Evolutionary conservation across 2,888 invertebrate species (phyloP).

Genomic region (Caenorhabditis angaria): DNA sequence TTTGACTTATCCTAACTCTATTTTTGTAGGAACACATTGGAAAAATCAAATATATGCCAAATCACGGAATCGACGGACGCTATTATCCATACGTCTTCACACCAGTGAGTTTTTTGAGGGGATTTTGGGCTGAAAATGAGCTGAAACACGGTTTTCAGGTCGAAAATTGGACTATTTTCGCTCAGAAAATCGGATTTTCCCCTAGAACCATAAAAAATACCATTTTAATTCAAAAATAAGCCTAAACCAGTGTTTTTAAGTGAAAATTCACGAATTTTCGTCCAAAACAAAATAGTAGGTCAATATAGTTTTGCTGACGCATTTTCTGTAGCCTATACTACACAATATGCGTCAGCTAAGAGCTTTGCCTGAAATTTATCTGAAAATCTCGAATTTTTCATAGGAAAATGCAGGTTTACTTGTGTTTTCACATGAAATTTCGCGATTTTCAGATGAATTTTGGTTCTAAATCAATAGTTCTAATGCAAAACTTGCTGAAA

Average conservation of each 20-base stretch:
- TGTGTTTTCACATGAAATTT: no score
- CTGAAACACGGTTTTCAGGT: not conserved
- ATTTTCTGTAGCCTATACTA: no score
- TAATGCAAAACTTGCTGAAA: slow-evolving; percentile 1
- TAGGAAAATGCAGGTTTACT: no score
- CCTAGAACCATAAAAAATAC: no score
- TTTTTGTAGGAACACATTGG: slow-evolving; percentile 86
- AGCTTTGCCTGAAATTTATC: no score
- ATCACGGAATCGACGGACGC: slow-evolving; percentile 78
- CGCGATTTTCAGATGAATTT: not conserved
- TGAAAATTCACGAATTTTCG: no score
- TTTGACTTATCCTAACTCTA: not conserved
- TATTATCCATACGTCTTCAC: slow-evolving; percentile 74
- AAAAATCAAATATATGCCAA: slow-evolving; percentile 81
- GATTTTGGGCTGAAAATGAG: not conserved
- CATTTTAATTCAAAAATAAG: no score
- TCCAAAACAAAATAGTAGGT: no score
- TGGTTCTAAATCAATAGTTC: not conserved
- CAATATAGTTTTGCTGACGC: no score
- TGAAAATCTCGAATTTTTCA: no score
- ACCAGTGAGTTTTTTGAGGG: slow-evolving; percentile 7
- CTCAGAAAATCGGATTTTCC: not conserved
- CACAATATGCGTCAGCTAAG: no score
- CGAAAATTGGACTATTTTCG: not conserved
- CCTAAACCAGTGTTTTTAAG: no score